Evolutionary conservation across 1,140 invertebrate species (phyloP), one percentile per base, ranked within the genome.

Genomic region (Drosophila asahinai): DNA sequence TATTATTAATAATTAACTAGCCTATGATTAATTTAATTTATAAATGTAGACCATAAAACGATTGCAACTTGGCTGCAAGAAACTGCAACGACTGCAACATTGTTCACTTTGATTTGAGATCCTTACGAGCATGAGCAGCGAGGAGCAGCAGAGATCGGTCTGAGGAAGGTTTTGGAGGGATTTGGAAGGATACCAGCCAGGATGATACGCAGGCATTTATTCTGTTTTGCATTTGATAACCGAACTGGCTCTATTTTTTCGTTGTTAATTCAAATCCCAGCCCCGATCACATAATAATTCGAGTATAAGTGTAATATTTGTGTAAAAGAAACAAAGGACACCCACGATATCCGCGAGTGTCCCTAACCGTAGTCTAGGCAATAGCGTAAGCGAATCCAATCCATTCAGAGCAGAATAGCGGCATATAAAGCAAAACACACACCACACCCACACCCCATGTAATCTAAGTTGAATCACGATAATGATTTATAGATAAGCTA

Each of bases 281-380:
- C 4, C 48, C 64, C 30, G 36, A 49, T 65, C 45, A 52, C 25
- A 64, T 79, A 84, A 61, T 48, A 62, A 84, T 77, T 80, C 74
- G 47, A 77, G 52, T 78, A 62, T 91, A 91, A 73, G 75, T 78
- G 75, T 57, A 78, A 77, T 77, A 66, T 48, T 77, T 68, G 74
- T 81, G 71, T 43, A 76, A 64, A 78, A 80, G 64, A 84, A 86
- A 86, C 72, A 77, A 87, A 79, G 81, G 86, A 90, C 86, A 86
- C 64, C 71, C 58, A 33, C 58, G 54, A 64, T 55, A 52, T 7
- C 59, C 55, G 57, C 58, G 61, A 67, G 71, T 90, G 86, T 90
- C 86, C 82, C 79, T 82, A 80, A 84, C 76, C 72, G 55, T 86
- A 90, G 81, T 65, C 43, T 82, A 82, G 60, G 59, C n/a, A 80